phyloP scores from a whole-genome alignment of 2,888 invertebrate species.

The Melinopterus prodromus region DNA sequence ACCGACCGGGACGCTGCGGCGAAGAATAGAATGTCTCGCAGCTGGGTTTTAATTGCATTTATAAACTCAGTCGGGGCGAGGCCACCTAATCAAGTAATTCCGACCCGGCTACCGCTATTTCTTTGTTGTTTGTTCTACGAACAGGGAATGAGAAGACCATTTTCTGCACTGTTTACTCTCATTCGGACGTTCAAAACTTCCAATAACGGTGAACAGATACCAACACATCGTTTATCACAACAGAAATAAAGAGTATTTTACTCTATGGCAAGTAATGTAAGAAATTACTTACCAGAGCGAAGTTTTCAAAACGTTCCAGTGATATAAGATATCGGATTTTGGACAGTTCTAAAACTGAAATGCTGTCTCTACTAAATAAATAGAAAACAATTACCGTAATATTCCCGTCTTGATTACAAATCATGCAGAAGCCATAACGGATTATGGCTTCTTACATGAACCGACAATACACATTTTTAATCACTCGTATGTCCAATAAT shows the following conservation, averaged over 20 bases:
- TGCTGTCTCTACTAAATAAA: too few species aligned
- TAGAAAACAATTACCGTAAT: too few species aligned
- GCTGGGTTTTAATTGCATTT: slow-evolving; percentile 24
- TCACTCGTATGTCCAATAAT: too few species aligned
- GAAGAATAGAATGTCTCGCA: slow-evolving; percentile 13
- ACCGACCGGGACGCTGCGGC: not conserved
- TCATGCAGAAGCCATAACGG: too few species aligned
- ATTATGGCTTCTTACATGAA: too few species aligned
- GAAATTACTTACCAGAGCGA: not conserved
- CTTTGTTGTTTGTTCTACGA: slow-evolving; percentile 24
- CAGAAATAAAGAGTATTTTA: too few species aligned
- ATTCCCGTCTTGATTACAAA: too few species aligned
- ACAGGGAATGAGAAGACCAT: not conserved
- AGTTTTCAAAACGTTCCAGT: too few species aligned
- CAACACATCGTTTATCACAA: not conserved
- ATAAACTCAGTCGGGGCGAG: slow-evolving; percentile 14
- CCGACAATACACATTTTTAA: too few species aligned
- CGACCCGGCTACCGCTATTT: slow-evolving; percentile 17
- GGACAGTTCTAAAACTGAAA: too few species aligned
- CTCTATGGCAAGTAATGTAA: not conserved
- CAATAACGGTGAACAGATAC: not conserved
- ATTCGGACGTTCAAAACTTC: slow-evolving; percentile 20
- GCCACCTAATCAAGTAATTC: slow-evolving; percentile 24
- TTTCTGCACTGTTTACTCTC: slow-evolving; percentile 17
- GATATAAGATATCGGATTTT: too few species aligned